A percentile compares a stretch with the other conserved stretches of the same genome.
These are phyloP conservation scores for Drosophila paranaensis DNA, from an alignment of 2,888 invertebrate genomes.

Conservation along the genomic window DNA sequence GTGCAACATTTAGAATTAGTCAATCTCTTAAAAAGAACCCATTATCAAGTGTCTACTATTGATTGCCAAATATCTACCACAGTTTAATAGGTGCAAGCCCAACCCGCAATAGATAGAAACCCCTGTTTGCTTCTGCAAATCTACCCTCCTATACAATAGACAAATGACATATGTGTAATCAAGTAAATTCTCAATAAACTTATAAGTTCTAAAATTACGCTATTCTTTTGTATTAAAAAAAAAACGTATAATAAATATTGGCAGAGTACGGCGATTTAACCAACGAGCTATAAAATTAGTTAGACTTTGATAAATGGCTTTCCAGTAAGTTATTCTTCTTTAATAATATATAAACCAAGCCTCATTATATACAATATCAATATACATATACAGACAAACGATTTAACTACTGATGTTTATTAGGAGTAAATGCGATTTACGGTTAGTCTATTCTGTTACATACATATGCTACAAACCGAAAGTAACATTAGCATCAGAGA, in stretches of 20 bases:
- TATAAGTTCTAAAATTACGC: neutral
- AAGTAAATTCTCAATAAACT: neutral
- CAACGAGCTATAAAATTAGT: neutral
- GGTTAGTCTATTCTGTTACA: too few species aligned
- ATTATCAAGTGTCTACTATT: neutral
- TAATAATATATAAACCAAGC: neutral
- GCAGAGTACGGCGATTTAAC: neutral
- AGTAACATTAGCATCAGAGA: neutral
- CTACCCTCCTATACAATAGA: neutral
- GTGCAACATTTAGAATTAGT: slow-evolving; percentile 2
- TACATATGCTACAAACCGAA: neutral
- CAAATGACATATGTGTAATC: neutral
- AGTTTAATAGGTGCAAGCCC: neutral
- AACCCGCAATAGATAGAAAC: neutral
- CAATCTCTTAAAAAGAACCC: neutral
- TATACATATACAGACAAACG: too few species aligned
- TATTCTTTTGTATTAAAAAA: neutral
- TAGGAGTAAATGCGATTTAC: too few species aligned
- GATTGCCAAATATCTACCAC: neutral
- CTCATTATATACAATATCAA: neutral
- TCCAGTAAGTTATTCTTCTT: neutral
- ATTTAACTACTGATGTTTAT: too few species aligned
- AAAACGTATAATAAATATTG: neutral
- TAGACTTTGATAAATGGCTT: too few species aligned
- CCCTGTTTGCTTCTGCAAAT: neutral